phyloP scores from a whole-genome alignment of 2,797 vertebrate species.

The Mallotus villosus region DNA sequence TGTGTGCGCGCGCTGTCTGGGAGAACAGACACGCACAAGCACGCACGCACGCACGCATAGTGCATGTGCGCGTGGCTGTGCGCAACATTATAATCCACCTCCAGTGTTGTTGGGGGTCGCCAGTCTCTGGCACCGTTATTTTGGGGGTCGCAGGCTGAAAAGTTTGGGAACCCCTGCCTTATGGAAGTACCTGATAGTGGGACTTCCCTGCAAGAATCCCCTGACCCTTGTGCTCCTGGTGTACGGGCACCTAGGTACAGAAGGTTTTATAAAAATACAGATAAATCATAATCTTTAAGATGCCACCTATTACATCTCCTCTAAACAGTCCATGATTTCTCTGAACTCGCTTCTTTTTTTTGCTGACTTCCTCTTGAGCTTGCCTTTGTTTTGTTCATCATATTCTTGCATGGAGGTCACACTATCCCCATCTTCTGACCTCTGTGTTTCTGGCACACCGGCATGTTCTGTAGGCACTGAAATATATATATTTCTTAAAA shows the following conservation, averaged over 20 bases:
- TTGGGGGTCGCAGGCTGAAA: too few relatives aligned
- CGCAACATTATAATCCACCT: too few relatives aligned
- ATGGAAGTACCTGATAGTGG: background rate
- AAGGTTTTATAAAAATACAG: background rate
- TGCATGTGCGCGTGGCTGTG: too few relatives aligned
- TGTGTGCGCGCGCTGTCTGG: too few relatives aligned
- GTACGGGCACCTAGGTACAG: background rate
- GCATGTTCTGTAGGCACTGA: slow-evolving; percentile 1
- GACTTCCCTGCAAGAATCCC: background rate
- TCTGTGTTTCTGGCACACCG: slow-evolving; percentile 1
- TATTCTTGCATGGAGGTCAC: slow-evolving; percentile 8
- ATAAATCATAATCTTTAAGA: background rate
- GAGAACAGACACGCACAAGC: too few relatives aligned
- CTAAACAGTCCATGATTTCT: background rate
- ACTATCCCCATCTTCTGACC: slow-evolving; percentile 7
- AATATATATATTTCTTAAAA: too few relatives aligned
- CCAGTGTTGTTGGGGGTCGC: too few relatives aligned
- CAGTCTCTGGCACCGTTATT: too few relatives aligned
- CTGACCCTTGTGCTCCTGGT: background rate
- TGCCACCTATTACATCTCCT: background rate
- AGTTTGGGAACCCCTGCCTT: too few relatives aligned
- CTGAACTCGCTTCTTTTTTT: slow-evolving; percentile 8
- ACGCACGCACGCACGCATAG: too few relatives aligned
- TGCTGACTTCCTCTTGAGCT: too few relatives aligned
- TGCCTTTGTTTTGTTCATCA: background rate